Evolutionary conservation across 2,797 vertebrate genomes (phyloP).

Genomic region (Falco cherrug): DNA sequence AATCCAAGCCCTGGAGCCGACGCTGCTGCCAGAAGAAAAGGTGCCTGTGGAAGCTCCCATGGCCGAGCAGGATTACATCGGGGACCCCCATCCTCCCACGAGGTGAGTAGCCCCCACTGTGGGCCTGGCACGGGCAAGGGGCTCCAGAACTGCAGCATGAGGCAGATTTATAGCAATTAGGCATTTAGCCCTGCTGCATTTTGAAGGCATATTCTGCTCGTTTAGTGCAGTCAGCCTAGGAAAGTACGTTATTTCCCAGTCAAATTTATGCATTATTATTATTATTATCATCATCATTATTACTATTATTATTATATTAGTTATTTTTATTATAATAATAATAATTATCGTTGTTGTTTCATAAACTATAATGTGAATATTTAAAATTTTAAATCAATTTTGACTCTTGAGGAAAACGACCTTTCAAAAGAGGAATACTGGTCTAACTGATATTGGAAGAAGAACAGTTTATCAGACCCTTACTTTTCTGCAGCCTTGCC

Average conservation of each 20-base stretch:
- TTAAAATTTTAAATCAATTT: neutral
- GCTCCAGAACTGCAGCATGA: fast-evolving
- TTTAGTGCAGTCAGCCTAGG: neutral
- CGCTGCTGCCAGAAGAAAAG: neutral
- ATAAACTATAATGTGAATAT: neutral
- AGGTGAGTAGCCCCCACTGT: neutral
- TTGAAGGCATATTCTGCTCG: neutral
- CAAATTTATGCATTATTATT: neutral
- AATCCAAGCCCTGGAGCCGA: neutral
- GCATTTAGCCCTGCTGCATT: neutral
- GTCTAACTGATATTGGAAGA: neutral
- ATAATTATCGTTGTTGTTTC: neutral
- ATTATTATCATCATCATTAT: no score
- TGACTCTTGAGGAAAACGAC: fast-evolving
- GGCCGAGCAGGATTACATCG: fast-evolving
- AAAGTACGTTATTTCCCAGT: neutral
- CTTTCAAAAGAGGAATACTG: neutral
- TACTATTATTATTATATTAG: neutral
- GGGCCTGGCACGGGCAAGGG: no score
- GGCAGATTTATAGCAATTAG: neutral
- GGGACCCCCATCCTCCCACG: neutral
- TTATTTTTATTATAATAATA: neutral
- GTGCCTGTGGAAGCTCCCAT: fast-evolving
- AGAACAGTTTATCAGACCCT: neutral
- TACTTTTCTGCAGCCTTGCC: neutral